These are phyloP conservation scores for Lasioglossum lativentre DNA, from an alignment of 2,888 invertebrate genomes.

Conservation along the genomic window DNA sequence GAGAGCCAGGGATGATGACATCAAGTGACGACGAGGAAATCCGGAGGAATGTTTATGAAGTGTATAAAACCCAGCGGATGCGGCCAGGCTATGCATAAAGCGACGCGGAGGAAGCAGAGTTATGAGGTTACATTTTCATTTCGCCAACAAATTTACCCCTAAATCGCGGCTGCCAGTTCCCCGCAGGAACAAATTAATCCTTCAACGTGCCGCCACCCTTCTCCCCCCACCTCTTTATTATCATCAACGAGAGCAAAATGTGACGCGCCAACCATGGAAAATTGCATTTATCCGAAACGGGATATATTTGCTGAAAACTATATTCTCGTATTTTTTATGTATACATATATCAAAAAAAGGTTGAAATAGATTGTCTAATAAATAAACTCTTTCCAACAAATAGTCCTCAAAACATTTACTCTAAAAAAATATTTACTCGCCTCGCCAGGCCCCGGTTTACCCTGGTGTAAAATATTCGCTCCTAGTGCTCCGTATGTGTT, in stretches of 20 bases:
- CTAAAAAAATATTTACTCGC: no score
- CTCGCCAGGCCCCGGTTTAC: no score
- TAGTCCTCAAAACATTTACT: no score
- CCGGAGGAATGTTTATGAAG: constrained; percentile 63
- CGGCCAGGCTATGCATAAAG: constrained; percentile 40
- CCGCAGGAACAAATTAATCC: constrained; percentile 38
- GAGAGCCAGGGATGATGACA: constrained; percentile 25
- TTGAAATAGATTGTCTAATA: no score
- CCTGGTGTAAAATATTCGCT: no score
- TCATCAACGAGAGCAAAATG: constrained; percentile 15
- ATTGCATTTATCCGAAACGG: background rate
- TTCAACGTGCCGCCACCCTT: constrained; percentile 23
- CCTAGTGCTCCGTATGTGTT: no score
- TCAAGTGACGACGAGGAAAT: constrained; percentile 41
- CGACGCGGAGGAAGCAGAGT: constrained; percentile 32
- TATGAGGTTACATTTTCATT: constrained; percentile 65
- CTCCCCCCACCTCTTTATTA: background rate
- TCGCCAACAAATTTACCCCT: constrained; percentile 54
- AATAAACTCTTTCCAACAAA: no score
- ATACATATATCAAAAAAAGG: no score
- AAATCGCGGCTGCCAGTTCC: constrained; percentile 42
- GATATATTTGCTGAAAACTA: background rate
- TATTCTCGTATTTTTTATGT: background rate
- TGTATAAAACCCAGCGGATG: constrained; percentile 55
- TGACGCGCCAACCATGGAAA: background rate